Base-by-base conservation (phyloP, 2,113 vertebrate genomes). In the Glareola pratincola region DNA sequence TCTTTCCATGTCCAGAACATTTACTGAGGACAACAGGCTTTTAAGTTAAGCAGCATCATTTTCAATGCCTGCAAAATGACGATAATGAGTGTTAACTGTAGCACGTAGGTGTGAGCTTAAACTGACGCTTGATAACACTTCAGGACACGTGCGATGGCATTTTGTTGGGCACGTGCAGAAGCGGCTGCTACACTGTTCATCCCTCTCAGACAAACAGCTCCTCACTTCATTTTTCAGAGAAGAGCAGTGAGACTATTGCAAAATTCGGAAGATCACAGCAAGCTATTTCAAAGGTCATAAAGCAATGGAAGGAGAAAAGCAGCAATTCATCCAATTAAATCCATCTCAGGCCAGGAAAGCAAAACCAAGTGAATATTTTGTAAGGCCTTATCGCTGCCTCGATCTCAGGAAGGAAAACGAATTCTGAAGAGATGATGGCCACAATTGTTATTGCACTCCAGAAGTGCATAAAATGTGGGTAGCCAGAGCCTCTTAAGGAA, bases 401-500 rank as follows among this genome's bases (percentile, higher is more conserved):
- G 26, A 91, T 87, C 94, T 94, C 94, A 94, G 95, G 94, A 95
- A 96, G 95, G 94, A 94, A 97, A 89, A 87, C 3, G 43, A 57
- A 51, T 60, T 81, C 88, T 91, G 92, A 85, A 91, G 89, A 95
- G 92, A 94, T 57, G 96, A 96, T 97, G 97, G 97, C 95, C 96
- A 95, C 95, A 96, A 82, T 41, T 94, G 92, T 90, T 97, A 91
- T 54, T 94, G 69, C 84, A 82, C 87, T 97, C 96, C 92, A 95
- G 80, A 57, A 96, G 86, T 21, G 73, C 94, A 97, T 94, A 96
- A 96, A 97, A 85, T 94, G 96, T 92, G 96, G 97, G 96, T 5
- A 97, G 95, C 83, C 94, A 97, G 91, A 97, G 80, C 81, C 96
- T 95, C 91, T 97, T 88, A 96, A 95, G 94, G 89, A 96, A 92